Conservation (phyloP, 2,113 vertebrate species). For the Myodes glareolus region DNA sequence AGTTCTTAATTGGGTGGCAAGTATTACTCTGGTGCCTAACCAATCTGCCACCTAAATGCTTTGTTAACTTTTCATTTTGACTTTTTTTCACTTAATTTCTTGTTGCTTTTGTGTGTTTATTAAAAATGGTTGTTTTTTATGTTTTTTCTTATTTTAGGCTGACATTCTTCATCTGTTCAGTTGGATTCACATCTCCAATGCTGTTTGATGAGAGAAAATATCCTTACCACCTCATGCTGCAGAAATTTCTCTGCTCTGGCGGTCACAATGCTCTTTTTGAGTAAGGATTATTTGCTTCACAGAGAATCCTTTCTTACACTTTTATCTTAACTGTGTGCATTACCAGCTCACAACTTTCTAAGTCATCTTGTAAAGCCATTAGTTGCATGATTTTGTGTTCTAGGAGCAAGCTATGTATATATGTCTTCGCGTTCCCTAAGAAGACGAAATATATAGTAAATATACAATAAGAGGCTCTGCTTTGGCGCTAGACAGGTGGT, state of each 20-base stretch:
- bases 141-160: conserved; percentile 83
- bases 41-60: background rate
- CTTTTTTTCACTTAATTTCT: background rate
- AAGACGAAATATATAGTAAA: background rate
- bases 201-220: conserved; percentile 96
- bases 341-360: conserved; percentile 15
- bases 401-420: background rate
- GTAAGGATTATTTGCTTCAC: conserved; percentile 86
- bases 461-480: background rate
- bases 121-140: conserved; percentile 34
- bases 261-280: conserved; percentile 97
- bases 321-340: conserved; percentile 37
- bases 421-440: background rate
- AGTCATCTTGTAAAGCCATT: background rate
- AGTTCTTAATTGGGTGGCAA: background rate
- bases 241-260: conserved; percentile 96
- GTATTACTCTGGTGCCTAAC: background rate
- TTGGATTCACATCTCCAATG: conserved; percentile 97
- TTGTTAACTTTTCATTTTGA: background rate
- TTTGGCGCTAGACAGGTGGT: background rate
- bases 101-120: conserved; percentile 30
- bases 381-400: conserved; percentile 5
- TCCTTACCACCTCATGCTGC: conserved; percentile 96
- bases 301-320: conserved; percentile 27
- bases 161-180: conserved; percentile 97